Evolutionary conservation across 2,888 invertebrate genomes (phyloP).

Genomic region (Oligia latruncula): DNA sequence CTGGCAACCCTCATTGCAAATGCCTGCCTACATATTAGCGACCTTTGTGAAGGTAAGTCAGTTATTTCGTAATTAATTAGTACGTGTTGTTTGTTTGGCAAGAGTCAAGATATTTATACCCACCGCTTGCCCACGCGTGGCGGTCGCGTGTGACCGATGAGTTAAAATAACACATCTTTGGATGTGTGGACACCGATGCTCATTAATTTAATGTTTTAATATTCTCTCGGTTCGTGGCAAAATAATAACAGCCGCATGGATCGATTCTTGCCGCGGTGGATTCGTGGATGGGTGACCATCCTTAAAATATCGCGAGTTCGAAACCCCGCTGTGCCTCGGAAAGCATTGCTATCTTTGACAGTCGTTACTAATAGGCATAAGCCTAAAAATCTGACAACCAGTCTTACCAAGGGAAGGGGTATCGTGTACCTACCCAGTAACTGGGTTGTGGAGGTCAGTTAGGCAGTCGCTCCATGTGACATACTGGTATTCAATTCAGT

Average conservation of each 20-base stretch:
- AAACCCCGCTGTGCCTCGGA: not conserved
- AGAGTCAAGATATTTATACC: slow-evolving; percentile 57
- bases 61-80: slow-evolving; percentile 62
- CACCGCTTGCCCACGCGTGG: slow-evolving; percentile 62
- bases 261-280: not conserved
- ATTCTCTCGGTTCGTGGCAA: not conserved
- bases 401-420: not conserved
- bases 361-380: not conserved
- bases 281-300: not conserved
- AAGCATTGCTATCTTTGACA: not conserved
- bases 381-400: not conserved
- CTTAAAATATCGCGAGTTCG: not conserved
- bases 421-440: not conserved
- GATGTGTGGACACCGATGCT: slow-evolving; percentile 4
- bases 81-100: slow-evolving; percentile 45
- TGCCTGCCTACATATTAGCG: slow-evolving; percentile 34
- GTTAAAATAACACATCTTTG: slow-evolving; percentile 42
- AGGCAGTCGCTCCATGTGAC: no score
- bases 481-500: no score
- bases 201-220: slow-evolving; percentile 3
- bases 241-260: not conserved
- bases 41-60: slow-evolving; percentile 56
- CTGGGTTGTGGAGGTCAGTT: not conserved
- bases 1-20: slow-evolving; percentile 34
- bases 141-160: slow-evolving; percentile 42